phyloP scores from a whole-genome alignment of 2,888 invertebrate species.

The Sinotaia quadrata region DNA sequence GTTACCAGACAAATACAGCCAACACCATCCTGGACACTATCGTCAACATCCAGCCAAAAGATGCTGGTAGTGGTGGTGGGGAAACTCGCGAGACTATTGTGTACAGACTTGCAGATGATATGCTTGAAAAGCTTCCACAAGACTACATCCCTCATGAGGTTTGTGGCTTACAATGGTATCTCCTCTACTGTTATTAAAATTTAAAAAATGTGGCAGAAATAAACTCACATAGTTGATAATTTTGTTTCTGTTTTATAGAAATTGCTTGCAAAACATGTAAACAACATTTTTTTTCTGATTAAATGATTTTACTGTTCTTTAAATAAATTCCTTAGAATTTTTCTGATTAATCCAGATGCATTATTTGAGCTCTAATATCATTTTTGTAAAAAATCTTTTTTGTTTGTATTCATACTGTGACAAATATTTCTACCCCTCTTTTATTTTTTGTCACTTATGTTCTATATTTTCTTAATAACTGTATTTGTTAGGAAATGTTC shows the following conservation, averaged over 20 bases:
- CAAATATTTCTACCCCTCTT: too few species aligned
- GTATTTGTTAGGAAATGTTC: too few species aligned
- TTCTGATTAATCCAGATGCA: too few species aligned
- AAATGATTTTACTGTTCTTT: too few species aligned
- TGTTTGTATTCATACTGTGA: too few species aligned
- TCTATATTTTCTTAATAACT: too few species aligned
- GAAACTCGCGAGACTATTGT: conserved; percentile 94
- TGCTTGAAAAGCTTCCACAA: conserved; percentile 88
- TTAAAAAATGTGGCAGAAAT: neutral
- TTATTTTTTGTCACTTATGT: too few species aligned
- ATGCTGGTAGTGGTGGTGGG: conserved; percentile 88
- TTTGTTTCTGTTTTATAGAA: neutral
- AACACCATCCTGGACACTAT: conserved; percentile 91
- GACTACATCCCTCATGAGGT: conserved; percentile 90
- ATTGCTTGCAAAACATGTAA: too few species aligned
- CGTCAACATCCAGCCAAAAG: conserved; percentile 96
- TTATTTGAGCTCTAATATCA: too few species aligned
- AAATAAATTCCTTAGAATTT: too few species aligned
- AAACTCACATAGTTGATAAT: neutral
- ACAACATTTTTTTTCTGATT: neutral
- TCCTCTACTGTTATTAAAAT: neutral
- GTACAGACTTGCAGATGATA: conserved; percentile 92
- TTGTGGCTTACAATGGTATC: too few species aligned
- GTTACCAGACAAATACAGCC: conserved; percentile 95
- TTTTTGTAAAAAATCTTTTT: too few species aligned